These are phyloP conservation scores for Callyntrura guangdongensis DNA, from an alignment of 2,888 invertebrate genomes.

Conservation along the genomic window DNA sequence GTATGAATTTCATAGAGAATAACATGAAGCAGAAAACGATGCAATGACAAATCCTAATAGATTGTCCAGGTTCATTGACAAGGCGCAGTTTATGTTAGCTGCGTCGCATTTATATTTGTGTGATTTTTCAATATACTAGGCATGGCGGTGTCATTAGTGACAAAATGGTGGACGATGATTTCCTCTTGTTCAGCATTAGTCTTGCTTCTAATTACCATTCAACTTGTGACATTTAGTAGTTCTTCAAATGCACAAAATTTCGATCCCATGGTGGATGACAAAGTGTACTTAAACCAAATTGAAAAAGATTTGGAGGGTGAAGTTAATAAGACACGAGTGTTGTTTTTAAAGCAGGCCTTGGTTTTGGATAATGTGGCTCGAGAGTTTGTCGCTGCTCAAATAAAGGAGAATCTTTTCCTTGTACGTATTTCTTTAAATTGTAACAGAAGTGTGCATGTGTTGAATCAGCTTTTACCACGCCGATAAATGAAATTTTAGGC, in stretches of 20 bases:
- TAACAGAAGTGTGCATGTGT: conserved; percentile 29
- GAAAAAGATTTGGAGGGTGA: conserved; percentile 77
- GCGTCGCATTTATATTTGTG: conserved; percentile 67
- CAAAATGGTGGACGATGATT: conserved; percentile 68
- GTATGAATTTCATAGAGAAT: conserved; percentile 17
- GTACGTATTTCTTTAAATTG: conserved; percentile 69
- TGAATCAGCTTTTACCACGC: not conserved
- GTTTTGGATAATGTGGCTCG: conserved; percentile 79
- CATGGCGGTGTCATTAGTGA: conserved; percentile 45
- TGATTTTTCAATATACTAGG: conserved; percentile 30
- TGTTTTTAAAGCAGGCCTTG: conserved; percentile 80
- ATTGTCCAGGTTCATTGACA: conserved; percentile 38
- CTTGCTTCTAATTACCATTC: not conserved
- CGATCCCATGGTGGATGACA: conserved; percentile 79
- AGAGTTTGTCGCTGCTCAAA: conserved; percentile 83
- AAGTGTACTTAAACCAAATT: conserved; percentile 80
- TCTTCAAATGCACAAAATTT: conserved; percentile 62
- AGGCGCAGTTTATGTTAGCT: conserved; percentile 67
- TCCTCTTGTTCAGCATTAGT: conserved; percentile 55
- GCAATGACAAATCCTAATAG: conserved; percentile 22
- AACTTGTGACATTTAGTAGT: not conserved
- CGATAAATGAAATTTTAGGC: conserved; percentile 78
- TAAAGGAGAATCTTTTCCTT: conserved; percentile 84
- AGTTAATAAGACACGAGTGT: conserved; percentile 78
- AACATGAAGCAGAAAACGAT: conserved; percentile 18